These are phyloP conservation scores for Anser brachyrhynchus DNA, from an alignment of 2,113 vertebrate genomes.

Conservation along the genomic window DNA sequence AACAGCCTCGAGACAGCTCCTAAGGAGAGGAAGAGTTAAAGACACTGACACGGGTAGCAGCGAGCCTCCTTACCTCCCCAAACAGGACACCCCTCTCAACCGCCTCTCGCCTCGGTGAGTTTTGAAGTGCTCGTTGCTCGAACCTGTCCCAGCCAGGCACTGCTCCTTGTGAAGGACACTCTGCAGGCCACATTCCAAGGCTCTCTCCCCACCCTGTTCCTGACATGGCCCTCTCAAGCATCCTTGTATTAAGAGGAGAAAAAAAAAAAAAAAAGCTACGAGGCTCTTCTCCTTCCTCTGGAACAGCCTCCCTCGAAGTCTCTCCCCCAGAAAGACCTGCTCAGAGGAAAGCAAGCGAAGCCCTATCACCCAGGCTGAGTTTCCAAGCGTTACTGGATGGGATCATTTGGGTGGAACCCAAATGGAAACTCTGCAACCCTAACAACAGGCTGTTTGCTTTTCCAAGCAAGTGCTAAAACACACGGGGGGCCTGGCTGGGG, in stretches of 20 bases:
- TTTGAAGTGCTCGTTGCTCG: neutral
- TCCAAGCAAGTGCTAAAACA: neutral
- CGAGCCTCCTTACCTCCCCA: accelerated
- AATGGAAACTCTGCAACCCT: conserved; percentile 54
- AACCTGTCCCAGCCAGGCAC: neutral
- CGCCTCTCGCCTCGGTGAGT: neutral
- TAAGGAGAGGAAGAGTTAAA: neutral
- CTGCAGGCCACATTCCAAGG: neutral
- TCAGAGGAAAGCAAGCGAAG: neutral
- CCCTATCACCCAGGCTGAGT: neutral
- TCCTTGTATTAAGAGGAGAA: neutral
- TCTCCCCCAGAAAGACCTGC: neutral
- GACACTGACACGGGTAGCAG: accelerated
- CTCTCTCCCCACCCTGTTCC: neutral
- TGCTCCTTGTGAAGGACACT: neutral
- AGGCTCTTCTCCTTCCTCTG: neutral
- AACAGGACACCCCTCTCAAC: neutral
- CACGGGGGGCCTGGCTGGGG: neutral
- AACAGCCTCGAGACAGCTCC: neutral
- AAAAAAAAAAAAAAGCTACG: neutral
- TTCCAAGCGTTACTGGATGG: neutral
- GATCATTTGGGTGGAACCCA: conserved; percentile 4
- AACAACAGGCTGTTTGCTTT: neutral
- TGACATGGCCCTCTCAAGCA: neutral
- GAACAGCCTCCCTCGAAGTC: neutral